These are phyloP conservation scores for Tapirus indicus DNA, from an alignment of 2,797 vertebrate genomes.

Conservation along the genomic window DNA sequence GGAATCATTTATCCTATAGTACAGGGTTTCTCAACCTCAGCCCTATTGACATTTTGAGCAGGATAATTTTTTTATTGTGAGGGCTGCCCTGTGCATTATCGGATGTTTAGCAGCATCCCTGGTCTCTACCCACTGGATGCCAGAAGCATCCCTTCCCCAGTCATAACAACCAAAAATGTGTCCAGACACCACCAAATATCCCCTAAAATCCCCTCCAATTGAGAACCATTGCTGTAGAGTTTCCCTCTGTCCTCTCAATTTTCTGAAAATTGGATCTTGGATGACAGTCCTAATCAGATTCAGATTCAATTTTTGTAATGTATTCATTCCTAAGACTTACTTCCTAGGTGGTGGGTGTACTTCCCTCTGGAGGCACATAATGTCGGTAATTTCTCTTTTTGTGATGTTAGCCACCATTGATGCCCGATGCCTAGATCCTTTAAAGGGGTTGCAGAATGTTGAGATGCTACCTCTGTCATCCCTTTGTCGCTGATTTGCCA, in stretches of 20 bases:
- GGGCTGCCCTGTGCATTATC: background rate
- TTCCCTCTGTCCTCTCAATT: background rate
- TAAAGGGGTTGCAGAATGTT: background rate
- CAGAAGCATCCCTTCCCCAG: background rate
- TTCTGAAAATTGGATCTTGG: background rate
- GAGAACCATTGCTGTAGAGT: background rate
- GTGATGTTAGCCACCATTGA: background rate
- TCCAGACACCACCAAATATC: background rate
- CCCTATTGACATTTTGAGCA: background rate
- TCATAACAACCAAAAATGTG: background rate
- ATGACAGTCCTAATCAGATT: background rate
- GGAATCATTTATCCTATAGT: background rate
- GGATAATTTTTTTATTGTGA: background rate
- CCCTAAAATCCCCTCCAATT: background rate
- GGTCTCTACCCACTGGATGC: background rate
- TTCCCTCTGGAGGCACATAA: accelerated
- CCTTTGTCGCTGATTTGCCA: background rate
- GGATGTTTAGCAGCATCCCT: background rate
- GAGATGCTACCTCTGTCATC: background rate
- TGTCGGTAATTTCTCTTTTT: background rate
- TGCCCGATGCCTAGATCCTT: background rate
- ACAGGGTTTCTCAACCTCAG: background rate
- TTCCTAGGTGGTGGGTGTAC: background rate
- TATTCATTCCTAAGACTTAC: background rate
- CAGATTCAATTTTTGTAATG: background rate